Conservation (phyloP, 2,888 invertebrate genomes). For the Branchinecta sandiegonensis region DNA sequence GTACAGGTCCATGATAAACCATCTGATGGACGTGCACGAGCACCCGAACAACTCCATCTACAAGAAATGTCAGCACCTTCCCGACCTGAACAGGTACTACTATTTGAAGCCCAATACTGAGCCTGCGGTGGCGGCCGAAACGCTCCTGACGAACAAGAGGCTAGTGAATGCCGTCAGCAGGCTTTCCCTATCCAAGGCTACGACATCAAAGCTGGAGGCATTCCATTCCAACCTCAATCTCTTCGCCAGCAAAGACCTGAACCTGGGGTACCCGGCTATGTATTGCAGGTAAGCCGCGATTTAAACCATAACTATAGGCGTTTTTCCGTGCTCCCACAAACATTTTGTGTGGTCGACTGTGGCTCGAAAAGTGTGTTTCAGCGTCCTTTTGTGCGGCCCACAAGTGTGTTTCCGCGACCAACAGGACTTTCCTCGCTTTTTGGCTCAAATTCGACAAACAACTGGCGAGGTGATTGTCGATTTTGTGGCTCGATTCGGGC, state of each 20-base stretch:
- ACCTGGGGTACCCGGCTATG: background rate
- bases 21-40: background rate
- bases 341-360: no score
- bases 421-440: no score
- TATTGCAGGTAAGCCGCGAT: background rate
- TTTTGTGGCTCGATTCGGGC: no score
- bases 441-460: no score
- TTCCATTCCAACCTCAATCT: background rate
- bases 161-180: background rate
- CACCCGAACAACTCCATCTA: background rate
- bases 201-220: background rate
- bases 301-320: no score
- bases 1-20: background rate
- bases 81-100: conserved; percentile 4
- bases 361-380: no score
- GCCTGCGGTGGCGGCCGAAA: background rate
- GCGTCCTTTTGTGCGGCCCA: no score
- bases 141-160: background rate
- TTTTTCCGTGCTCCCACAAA: no score
- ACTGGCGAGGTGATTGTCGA: no score
- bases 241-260: background rate
- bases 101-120: background rate
- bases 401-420: no score
- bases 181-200: background rate
- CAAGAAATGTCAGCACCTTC: background rate